Conservation (phyloP, 2,888 invertebrate genomes). For the Osmoderma eremita region DNA sequence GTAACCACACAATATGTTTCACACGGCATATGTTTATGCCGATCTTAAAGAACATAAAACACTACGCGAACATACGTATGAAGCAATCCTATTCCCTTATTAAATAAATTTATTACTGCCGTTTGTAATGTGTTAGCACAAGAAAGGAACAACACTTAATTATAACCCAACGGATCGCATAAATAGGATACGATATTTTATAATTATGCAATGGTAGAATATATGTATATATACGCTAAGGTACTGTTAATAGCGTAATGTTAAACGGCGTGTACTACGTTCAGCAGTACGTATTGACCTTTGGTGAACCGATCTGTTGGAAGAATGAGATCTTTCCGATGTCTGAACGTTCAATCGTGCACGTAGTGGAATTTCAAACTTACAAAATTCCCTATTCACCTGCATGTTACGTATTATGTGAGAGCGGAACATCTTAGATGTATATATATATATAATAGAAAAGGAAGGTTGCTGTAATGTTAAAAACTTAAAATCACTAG, state of each 20-base stretch:
- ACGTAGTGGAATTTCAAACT: conserved; percentile 10
- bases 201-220: conserved; percentile 29
- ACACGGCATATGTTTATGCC: neutral
- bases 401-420: neutral
- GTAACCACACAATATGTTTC: conserved; percentile 20
- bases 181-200: conserved; percentile 39
- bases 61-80: conserved; percentile 39
- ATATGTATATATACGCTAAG: conserved; percentile 6
- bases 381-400: conserved; percentile 19
- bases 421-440: too few relatives aligned
- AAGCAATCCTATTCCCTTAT: conserved; percentile 47
- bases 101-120: conserved; percentile 48
- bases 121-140: conserved; percentile 35
- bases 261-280: conserved; percentile 30
- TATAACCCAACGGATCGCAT: conserved; percentile 34
- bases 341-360: conserved; percentile 25
- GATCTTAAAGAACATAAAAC: conserved; percentile 21
- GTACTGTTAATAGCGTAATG: conserved; percentile 32
- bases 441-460: too few relatives aligned
- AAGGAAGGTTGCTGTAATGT: too few relatives aligned
- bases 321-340: conserved; percentile 34
- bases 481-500: too few relatives aligned
- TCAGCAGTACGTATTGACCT: conserved; percentile 31
- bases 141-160: conserved; percentile 38
- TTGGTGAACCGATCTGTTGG: conserved; percentile 33